Base-by-base conservation (phyloP, 1,140 invertebrate species). In the Drosophila athabasca region DNA sequence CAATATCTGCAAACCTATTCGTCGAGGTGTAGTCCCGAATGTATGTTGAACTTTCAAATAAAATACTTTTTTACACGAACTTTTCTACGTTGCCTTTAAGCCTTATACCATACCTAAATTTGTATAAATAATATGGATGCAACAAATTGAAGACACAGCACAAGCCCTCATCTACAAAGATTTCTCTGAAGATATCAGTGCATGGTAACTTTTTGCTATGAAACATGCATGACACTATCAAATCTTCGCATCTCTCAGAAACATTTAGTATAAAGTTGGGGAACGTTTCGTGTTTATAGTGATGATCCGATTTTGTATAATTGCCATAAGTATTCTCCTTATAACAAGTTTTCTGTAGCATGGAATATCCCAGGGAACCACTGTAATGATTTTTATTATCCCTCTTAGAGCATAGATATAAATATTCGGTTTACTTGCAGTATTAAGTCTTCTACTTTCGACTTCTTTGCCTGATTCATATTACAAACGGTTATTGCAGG, bases 401-500 rank as follows among this genome's bases (percentile, higher is more conserved):
- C 3, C 35, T 39, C 35, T 4, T 13, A 9, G 8, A 29, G 35
- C 4, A 11, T 17, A 7, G 0, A 15, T 22, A 5, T 26, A 9
- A 0, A n/a, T 3, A 15, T 17, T 0, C 22, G n/a, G 2, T 7
- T 2, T 26, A 62, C 78, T 71, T 41, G 82, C 90, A 62, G 24
- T 6, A n/a, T 24, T 44, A 85, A 83, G 3, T 76, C 53, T 6
- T 43, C n/a, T 1, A 91, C 90, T 55, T 79, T 82, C 0, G 93
- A 93, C 73, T 93, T 94, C 73, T 94, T 94, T 0, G 94, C 95
- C 79, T 95, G 95, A 85, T 97, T 97, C 92, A 96, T 95, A 82
- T 96, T 96, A 78, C 96, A 97, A 50, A 97, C 93, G 0, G 96
- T 96, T n/a, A 97, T 92, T 0, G 96, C 95, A 0, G 96, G 96